Evolutionary conservation across 1,140 invertebrate species (phyloP).

Genomic region (Leptinotarsa texana): DNA sequence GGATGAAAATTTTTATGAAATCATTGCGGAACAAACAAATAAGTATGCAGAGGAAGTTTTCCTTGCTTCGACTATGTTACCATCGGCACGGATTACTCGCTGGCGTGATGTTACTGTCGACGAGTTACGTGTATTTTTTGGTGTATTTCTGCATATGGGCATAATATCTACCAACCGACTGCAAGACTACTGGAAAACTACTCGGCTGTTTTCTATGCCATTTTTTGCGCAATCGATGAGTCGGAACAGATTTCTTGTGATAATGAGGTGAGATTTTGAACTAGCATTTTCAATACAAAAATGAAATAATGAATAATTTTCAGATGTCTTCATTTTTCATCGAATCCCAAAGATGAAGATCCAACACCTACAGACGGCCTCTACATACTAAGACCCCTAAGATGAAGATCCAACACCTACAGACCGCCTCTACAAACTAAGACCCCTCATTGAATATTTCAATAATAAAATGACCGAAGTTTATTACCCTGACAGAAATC

Average conservation of each 20-base stretch:
- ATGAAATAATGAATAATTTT: not conserved
- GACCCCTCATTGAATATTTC: conserved; percentile 17
- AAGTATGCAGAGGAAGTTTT: conserved; percentile 1
- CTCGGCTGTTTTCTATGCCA: not conserved
- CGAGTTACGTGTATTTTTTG: conserved; percentile 5
- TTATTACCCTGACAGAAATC: conserved; percentile 10
- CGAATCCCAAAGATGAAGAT: not conserved
- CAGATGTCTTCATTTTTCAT: conserved; percentile 1
- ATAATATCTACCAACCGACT: conserved; percentile 1
- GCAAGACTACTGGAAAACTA: conserved; percentile 7
- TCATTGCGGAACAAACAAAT: not conserved
- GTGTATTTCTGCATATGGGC: conserved; percentile 10
- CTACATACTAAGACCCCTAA: conserved; percentile 14
- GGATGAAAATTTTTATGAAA: conserved; percentile 4
- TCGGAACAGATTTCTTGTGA: not conserved
- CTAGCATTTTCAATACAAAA: conserved; percentile 8
- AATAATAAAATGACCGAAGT: conserved; percentile 15
- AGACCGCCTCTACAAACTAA: conserved; percentile 25
- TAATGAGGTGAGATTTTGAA: conserved; percentile 3
- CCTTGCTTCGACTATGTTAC: not conserved
- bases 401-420: not conserved
- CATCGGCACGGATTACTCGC: not conserved
- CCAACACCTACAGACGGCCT: conserved; percentile 18
- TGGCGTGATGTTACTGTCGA: conserved; percentile 10
- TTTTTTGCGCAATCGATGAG: conserved; percentile 1